Evolutionary conservation across 2,797 vertebrate species (phyloP), one percentile per base, ranked within the genome.

Genomic region (Xiphorhynchus erythropygius): DNA sequence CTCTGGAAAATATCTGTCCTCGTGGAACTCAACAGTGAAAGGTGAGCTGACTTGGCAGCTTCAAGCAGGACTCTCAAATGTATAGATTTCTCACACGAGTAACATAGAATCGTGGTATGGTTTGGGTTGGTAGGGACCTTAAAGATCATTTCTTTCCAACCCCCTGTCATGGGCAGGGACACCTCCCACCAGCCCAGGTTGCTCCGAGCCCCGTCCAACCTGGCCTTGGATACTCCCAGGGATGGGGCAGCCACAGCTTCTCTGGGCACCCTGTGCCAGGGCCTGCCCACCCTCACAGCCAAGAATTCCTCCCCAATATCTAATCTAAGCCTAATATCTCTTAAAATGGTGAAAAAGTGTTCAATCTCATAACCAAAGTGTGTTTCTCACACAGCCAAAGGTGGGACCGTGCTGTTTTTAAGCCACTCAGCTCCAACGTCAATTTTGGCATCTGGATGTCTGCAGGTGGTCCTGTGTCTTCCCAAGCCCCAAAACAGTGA

Each of bases 101-200:
- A 28, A n/a, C 57, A 35, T 10, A 27, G 56, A 41, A 41, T 32
- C 41, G 2, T 24, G 24, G 32, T 1, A 2, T 13, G 42, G 5
- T 14, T 78, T 56, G 32, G 18, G 9, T 46, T 18, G 32, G 22
- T 10, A 13, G 7, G 18, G 42, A 49, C n/a, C 7, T 35, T 6
- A 27, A 35, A 70, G 4, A 4, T 0, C n/a, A 10, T 2, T 55
- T 9, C 1, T 0, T 76, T 0, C 63, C 39, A 13, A 13, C 9
- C 63, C 37, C 39, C 4, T 25, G 32, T 27, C n/a, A n/a, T 16
- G 71, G 33, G 9, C 39, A 77, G 39, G 19, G 63, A 53, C 47
- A 53, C 30, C 18, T 70, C 0, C 56, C 30, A 53, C 39, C 13
- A 1, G 7, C 55, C 55, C 73, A 69, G 56, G 23, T 0, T 39